These are phyloP conservation scores for Pseudorectes ferrugineus DNA, from an alignment of 2,113 vertebrate genomes.

Conservation along the genomic window DNA sequence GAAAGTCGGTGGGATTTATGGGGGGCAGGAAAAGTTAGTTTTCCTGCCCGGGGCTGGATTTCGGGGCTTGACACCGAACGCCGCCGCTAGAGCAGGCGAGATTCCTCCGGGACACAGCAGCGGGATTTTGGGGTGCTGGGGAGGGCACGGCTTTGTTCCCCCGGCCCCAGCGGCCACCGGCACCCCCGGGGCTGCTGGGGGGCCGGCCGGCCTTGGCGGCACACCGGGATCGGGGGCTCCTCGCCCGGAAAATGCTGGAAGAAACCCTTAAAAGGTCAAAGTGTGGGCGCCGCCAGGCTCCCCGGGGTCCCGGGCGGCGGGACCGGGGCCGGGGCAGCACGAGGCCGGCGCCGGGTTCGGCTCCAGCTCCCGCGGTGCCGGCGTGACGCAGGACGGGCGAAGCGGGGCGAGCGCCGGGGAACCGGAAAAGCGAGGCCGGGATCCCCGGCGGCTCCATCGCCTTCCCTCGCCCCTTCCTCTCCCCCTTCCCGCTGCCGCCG, in stretches of 20 bases:
- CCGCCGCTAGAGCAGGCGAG: background rate
- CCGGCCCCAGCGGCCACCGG: background rate
- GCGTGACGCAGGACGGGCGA: background rate
- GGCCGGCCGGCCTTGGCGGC: background rate
- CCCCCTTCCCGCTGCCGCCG: background rate
- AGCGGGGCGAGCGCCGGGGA: background rate
- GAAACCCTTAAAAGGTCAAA: slow-evolving; percentile 61
- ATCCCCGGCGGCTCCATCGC: background rate
- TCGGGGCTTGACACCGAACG: background rate
- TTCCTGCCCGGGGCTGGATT: background rate
- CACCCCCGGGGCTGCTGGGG: background rate
- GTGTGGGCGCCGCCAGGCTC: background rate
- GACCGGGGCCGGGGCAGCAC: background rate
- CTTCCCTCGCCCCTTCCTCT: background rate
- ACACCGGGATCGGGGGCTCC: background rate
- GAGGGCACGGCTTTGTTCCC: background rate
- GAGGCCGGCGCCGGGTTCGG: background rate
- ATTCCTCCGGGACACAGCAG: background rate
- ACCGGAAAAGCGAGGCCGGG: slow-evolving; percentile 43
- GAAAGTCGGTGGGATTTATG: slow-evolving; percentile 12
- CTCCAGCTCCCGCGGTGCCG: background rate
- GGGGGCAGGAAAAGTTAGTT: background rate
- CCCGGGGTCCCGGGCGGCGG: background rate
- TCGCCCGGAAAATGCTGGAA: background rate
- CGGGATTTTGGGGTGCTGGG: background rate